Conservation (phyloP, 2,888 invertebrate genomes). For the Dioctria rufipes region DNA sequence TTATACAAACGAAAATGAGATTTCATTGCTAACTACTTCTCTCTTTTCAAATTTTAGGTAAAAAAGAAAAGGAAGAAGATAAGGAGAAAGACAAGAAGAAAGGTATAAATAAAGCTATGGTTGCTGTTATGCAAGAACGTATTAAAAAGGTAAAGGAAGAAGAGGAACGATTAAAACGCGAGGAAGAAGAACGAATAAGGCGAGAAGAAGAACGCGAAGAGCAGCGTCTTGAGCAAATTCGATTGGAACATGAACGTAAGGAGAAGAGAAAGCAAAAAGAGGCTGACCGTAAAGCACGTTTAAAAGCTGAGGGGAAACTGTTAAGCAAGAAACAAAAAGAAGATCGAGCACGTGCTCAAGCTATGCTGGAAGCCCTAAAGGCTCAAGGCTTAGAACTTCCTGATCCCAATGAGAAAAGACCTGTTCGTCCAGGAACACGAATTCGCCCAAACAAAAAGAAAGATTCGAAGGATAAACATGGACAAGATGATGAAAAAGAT, state of each 20-base stretch:
- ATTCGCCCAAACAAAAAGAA: slow-evolving; percentile 81
- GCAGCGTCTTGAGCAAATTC: slow-evolving; percentile 81
- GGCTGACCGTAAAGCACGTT: slow-evolving; percentile 91
- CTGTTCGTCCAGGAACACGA: slow-evolving; percentile 80
- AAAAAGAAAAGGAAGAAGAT: slow-evolving; percentile 71
- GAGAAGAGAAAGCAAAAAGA: slow-evolving; percentile 92
- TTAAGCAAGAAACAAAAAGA: slow-evolving; percentile 95
- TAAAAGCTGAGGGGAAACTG: slow-evolving; percentile 97
- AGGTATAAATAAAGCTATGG: slow-evolving; percentile 87
- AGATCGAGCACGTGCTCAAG: slow-evolving; percentile 89
- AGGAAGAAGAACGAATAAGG: slow-evolving; percentile 86
- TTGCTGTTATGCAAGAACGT: slow-evolving; percentile 94
- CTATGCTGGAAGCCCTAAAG: slow-evolving; percentile 89
- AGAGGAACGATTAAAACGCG: slow-evolving; percentile 80
- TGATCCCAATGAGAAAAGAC: slow-evolving; percentile 77
- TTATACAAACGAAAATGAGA: neutral
- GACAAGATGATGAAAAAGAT: slow-evolving; percentile 66
- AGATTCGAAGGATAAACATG: slow-evolving; percentile 69
- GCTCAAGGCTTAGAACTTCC: slow-evolving; percentile 90
- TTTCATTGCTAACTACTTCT: no score
- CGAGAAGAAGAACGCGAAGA: slow-evolving; percentile 83
- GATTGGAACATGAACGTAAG: slow-evolving; percentile 89
- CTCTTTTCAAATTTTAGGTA: slow-evolving; percentile 64
- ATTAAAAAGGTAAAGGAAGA: slow-evolving; percentile 91
- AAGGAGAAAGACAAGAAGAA: slow-evolving; percentile 76